Evolutionary conservation across 2,888 invertebrate species (phyloP), one percentile per base, ranked within the genome.

Genomic region (Brachyptera risi): DNA sequence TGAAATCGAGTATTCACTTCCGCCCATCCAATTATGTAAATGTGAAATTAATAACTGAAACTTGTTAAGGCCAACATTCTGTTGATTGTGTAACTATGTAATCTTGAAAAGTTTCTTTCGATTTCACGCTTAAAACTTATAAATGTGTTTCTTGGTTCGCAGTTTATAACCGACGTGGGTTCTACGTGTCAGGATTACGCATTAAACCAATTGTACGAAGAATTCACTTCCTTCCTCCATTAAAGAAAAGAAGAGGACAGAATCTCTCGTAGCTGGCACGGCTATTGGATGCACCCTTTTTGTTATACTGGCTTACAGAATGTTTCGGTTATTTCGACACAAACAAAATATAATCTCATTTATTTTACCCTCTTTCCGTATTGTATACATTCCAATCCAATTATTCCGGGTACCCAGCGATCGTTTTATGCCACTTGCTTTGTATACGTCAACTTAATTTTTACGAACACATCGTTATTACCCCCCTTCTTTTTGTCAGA

Each of bases 221-320:
- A 49, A 49, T 26, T 51, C 51, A 51, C 51, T 51, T 51, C 51
- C 51, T 27, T 51, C 24, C 31, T 51, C 51, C 21, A 31, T 51
- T 27, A 23, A 26, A 49, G 17, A 42, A 42, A n/a, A n/a, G 19
- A 21, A 42, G 21, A 17, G n/a, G 24, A 21, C 47, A 4, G 13
- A 21, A 47, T 4, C 21, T 21, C 11, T 7, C 47, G 47, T 47
- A 47, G 23, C 47, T 47, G 47, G 47, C 47, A 47, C 47, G 23
- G 47, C 9, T 17, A 5, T 24, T 15, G 3, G 40, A n/a, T n/a
- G 47, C 23, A 47, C 47, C 24, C 47, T 47, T 47, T 47, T 21
- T 19, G 47, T 11, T 47, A 24, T n/a, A 42, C 19, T 42, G 42
- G 42, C 42, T 42, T 2, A 9, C 21, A 42, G 21, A 7, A 42